A percentile compares a stretch with the other conserved stretches of the same genome.
Evolutionary conservation across 2,797 vertebrate genomes (phyloP).

Genomic region (Molossus molossus): DNA sequence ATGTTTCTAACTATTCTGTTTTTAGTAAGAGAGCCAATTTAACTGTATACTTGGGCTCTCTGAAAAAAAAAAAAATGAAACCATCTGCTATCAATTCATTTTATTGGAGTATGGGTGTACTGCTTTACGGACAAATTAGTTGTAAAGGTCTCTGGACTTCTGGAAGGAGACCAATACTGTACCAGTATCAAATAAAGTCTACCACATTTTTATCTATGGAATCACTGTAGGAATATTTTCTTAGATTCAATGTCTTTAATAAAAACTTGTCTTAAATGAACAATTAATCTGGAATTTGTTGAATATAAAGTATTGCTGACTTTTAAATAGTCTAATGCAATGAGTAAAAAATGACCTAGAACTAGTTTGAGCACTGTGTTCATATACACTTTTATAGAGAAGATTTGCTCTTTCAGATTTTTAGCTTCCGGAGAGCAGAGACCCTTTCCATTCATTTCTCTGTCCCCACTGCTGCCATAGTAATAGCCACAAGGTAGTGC

Average conservation of each 20-base stretch:
- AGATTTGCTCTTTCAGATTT: neutral
- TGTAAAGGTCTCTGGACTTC: conserved; percentile 56
- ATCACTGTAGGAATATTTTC: neutral
- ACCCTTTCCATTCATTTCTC: neutral
- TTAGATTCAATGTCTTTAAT: conserved; percentile 11
- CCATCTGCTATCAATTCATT: conserved; percentile 65
- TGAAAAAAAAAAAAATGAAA: conserved; percentile 49
- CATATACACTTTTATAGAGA: neutral
- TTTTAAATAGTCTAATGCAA: neutral
- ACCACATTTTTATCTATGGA: neutral
- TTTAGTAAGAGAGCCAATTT: conserved; percentile 29
- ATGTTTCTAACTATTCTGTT: conserved; percentile 56
- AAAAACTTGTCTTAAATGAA: neutral
- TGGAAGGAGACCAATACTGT: neutral
- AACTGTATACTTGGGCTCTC: neutral
- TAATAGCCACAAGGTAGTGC: neutral
- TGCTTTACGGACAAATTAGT: conserved; percentile 30
- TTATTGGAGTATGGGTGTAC: conserved; percentile 38
- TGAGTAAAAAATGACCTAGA: neutral
- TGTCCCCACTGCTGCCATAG: rapidly evolving
- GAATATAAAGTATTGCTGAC: neutral
- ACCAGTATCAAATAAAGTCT: conserved; percentile 30
- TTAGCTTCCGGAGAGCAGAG: neutral
- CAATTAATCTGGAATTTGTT: neutral
- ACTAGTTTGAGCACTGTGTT: neutral